Conservation (phyloP, 1,140 invertebrate genomes). For the Drosophila truncata region DNA sequence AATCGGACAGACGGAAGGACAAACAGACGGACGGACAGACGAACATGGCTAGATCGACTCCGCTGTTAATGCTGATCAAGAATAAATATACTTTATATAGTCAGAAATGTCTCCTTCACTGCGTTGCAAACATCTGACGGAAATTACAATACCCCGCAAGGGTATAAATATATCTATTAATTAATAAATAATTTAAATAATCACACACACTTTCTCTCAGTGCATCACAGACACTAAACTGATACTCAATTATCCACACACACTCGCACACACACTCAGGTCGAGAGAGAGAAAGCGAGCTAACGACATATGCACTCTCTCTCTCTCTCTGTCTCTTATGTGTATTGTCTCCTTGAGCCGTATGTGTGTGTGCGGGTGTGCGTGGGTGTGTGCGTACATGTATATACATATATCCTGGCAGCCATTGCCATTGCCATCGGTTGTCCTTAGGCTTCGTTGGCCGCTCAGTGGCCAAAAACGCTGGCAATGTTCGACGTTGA, state of each 20-base stretch:
- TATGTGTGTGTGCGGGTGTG: constrained; percentile 3
- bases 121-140: no score
- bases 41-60: no score
- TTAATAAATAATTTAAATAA: neutral
- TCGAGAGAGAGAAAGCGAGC: constrained; percentile 3
- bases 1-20: no score
- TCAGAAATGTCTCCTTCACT: no score
- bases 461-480: constrained; percentile 38
- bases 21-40: no score
- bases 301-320: constrained; percentile 24
- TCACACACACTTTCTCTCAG: neutral
- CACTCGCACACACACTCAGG: constrained; percentile 30
- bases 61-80: no score
- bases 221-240: constrained; percentile 72
- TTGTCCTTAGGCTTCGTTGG: constrained; percentile 46
- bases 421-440: constrained; percentile 75
- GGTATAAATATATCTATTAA: no score
- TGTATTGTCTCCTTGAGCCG: constrained; percentile 28
- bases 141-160: no score
- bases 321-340: constrained; percentile 1
- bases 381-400: constrained; percentile 3
- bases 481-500: constrained; percentile 32
- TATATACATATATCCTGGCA: constrained; percentile 62
- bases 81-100: no score
- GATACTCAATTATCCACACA: constrained; percentile 79